Base-by-base conservation (phyloP, 2,113 vertebrate species). In the Nettapus auritus region DNA sequence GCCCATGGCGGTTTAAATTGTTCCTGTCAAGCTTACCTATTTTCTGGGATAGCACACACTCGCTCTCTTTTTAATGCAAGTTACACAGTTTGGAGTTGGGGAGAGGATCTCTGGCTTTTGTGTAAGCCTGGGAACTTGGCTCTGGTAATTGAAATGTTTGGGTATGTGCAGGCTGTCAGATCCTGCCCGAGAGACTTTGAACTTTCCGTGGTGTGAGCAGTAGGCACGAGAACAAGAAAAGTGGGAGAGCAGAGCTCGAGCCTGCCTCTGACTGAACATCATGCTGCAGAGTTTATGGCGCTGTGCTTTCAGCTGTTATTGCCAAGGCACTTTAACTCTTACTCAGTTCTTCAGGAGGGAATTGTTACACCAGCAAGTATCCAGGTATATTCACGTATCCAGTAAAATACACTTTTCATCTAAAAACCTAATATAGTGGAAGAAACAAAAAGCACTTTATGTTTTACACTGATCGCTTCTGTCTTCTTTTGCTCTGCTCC, bases 21-120 rank as follows among this genome's bases (percentile, higher is more conserved):
- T 82, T 97, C 87, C 86, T 96, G 76, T 96, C 91, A 94, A 95
- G 93, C 29, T 26, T 94, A 90, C 83, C 93, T 94, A n/a, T 95
- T 97, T 97, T 80, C 93, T 79, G 92, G 96, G 94, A 75, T 82
- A 81, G 83, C 83, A 29, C 66, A 44, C 1, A 0, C 69, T 93
- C 8, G 0, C 6, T 6, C 46, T 90, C 87, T 82, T 88, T 88
- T 68, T 88, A 95, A 74, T 89, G n/a, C 82, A 48, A 96, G 76
- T 76, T 79, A 15, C 46, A 48, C 48, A 28, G 70, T 63, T 86
- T 52, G 78, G 57, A 40, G 81, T 20, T 52, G 68, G 55, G 62
- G 60, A 90, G 38, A 76, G 75, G 91, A 60, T 62, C 21, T 53
- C 59, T 56, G 68, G 34, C 94, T 76, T 60, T n/a, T 74, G 64